A percentile compares a stretch with the other conserved stretches of the same genome.
phyloP scores from a whole-genome alignment of 2,113 vertebrate species.

The Chaetops frenatus region DNA sequence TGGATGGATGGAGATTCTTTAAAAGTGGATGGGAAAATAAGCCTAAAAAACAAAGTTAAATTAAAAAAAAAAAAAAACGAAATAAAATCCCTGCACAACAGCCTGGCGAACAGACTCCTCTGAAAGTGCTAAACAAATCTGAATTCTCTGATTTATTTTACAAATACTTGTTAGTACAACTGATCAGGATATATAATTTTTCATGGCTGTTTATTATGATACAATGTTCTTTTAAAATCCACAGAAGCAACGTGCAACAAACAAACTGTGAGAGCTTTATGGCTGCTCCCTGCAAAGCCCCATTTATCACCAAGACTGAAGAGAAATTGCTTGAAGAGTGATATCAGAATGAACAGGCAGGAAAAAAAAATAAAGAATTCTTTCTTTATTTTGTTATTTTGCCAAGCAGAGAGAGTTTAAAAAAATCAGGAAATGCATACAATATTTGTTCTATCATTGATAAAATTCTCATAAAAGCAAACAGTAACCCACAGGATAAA shows the following conservation, averaged over 20 bases:
- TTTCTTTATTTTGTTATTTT: not conserved
- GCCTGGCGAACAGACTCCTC: not conserved
- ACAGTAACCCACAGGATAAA: not conserved
- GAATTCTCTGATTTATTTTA: not conserved
- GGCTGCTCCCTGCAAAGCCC: not conserved
- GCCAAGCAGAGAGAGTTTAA: not conserved
- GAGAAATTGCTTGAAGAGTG: not conserved
- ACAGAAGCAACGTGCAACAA: not conserved
- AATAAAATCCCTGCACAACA: not conserved
- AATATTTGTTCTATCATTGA: not conserved
- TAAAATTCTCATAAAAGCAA: not conserved
- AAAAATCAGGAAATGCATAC: not conserved
- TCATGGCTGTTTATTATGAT: not conserved
- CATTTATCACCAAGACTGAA: constrained; percentile 15
- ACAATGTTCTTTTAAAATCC: not conserved
- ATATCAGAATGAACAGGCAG: not conserved
- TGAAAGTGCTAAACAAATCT: not conserved
- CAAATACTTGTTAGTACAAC: not conserved
- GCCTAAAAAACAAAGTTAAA: not conserved
- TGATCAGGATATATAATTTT: not conserved
- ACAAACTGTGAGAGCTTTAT: not conserved
- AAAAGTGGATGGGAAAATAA: not conserved
- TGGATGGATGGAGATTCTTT: not conserved
- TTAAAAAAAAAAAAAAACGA: not conserved
- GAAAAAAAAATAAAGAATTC: not conserved